These are phyloP conservation scores for Nothocercus nigrocapillus DNA, from an alignment of 2,113 vertebrate genomes.

Conservation along the genomic window DNA sequence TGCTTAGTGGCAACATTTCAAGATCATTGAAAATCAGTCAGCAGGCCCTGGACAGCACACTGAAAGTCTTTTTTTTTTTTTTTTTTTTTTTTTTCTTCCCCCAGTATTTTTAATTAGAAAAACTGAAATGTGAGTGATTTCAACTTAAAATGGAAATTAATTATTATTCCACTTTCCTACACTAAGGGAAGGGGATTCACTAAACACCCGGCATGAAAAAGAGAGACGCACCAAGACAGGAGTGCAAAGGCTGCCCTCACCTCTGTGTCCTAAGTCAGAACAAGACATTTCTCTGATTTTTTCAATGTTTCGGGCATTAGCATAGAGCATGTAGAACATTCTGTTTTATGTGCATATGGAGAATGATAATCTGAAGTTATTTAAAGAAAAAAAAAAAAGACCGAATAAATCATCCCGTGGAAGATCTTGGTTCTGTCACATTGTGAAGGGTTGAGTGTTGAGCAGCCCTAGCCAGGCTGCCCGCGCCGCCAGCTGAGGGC, in stretches of 20 bases:
- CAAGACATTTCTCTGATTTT: not conserved
- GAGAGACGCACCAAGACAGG: not conserved
- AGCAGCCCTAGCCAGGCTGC: not conserved
- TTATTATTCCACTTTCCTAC: not conserved
- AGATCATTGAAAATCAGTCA: not conserved
- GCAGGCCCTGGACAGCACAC: not conserved
- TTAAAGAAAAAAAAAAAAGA: constrained; percentile 10
- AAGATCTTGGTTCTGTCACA: not conserved
- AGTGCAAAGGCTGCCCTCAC: not conserved
- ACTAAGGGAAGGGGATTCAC: not conserved
- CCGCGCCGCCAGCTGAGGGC: constrained; percentile 8
- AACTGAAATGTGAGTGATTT: not conserved
- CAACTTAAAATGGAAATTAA: not conserved
- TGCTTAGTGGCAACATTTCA: not conserved
- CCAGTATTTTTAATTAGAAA: not conserved
- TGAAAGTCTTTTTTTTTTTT: not conserved
- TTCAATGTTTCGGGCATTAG: not conserved
- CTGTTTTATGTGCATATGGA: not conserved
- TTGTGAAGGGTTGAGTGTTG: not conserved
- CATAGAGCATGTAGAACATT: not conserved
- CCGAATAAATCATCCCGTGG: not conserved
- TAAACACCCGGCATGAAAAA: not conserved
- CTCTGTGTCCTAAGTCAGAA: accelerated
- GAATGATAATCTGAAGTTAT: not conserved
- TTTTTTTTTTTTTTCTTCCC: not conserved